These are phyloP conservation scores for Pristionchus exspectatus DNA, from an alignment of 2,888 invertebrate species.

Conservation along the genomic window DNA sequence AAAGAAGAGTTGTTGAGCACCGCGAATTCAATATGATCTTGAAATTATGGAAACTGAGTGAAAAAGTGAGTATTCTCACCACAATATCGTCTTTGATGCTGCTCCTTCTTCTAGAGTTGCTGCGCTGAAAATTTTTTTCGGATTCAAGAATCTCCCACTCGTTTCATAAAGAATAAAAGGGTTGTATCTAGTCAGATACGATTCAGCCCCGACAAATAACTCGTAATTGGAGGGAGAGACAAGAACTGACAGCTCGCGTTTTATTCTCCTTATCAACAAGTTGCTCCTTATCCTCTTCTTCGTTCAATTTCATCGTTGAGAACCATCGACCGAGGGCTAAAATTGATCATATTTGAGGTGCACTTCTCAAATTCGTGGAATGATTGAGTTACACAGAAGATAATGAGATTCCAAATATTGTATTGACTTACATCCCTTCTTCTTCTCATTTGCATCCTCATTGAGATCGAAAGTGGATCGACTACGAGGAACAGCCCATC, in stretches of 20 bases:
- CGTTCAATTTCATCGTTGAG: slow-evolving; percentile 1
- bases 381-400: no score
- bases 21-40: not conserved
- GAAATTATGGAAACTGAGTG: not conserved
- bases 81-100: slow-evolving; percentile 53
- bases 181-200: not conserved
- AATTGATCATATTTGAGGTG: not conserved
- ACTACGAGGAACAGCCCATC: slow-evolving; percentile 31
- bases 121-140: slow-evolving; percentile 13
- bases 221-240: not conserved
- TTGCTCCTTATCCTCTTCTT: slow-evolving; percentile 1
- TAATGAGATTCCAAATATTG: no score
- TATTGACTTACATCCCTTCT: not conserved
- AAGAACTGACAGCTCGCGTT: not conserved
- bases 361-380: no score
- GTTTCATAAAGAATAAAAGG: not conserved
- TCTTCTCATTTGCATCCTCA: not conserved
- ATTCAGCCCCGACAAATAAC: not conserved
- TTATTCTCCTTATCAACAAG: slow-evolving; percentile 32
- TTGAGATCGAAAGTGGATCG: slow-evolving; percentile 18
- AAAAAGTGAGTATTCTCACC: not conserved
- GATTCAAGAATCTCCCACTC: not conserved
- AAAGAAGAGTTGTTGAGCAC: not conserved
- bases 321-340: slow-evolving; percentile 24
- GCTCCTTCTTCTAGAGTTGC: slow-evolving; percentile 29